These are phyloP conservation scores for Scaptomyza graminum DNA, from an alignment of 1,140 invertebrate species.

Conservation along the genomic window DNA sequence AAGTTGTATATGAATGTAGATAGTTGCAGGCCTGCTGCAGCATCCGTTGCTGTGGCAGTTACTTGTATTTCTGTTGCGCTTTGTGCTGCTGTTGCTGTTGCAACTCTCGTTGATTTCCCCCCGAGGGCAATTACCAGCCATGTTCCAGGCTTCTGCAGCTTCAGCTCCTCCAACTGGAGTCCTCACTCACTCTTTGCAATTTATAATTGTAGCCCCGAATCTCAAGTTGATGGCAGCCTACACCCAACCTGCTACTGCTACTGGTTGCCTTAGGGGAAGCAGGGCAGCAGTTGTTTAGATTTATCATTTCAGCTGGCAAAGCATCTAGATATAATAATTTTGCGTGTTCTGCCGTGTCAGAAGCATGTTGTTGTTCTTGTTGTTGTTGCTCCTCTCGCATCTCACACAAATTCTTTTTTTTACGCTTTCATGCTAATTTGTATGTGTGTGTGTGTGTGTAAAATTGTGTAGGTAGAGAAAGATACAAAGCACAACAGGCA, in stretches of 20 bases:
- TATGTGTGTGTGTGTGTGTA: conserved; percentile 18
- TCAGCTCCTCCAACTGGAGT: background rate
- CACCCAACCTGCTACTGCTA: conserved; percentile 44
- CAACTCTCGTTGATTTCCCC: conserved; percentile 48
- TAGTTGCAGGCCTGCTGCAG: conserved; percentile 15
- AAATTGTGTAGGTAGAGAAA: conserved; percentile 13
- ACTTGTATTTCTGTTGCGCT: background rate
- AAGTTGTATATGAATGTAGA: conserved; percentile 23
- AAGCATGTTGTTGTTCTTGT: conserved; percentile 2
- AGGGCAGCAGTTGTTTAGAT: conserved; percentile 48
- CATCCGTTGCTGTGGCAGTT: conserved; percentile 30
- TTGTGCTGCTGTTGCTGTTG: background rate
- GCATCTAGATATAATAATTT: conserved; percentile 57
- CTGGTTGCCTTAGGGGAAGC: conserved; percentile 26
- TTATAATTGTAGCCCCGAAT: conserved; percentile 55
- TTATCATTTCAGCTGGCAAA: conserved; percentile 59
- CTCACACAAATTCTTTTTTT: conserved; percentile 42
- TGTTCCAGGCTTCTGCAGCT: conserved; percentile 16
- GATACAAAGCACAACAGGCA: conserved; percentile 1
- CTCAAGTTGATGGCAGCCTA: conserved; percentile 35
- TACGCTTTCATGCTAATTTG: conserved; percentile 61
- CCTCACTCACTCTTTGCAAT: conserved; percentile 36
- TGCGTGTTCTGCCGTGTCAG: conserved; percentile 25
- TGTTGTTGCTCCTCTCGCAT: conserved; percentile 15
- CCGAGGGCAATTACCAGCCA: conserved; percentile 47